Evolutionary conservation across 2,113 vertebrate genomes (phyloP).

Genomic region (Mesocricetus auratus): DNA sequence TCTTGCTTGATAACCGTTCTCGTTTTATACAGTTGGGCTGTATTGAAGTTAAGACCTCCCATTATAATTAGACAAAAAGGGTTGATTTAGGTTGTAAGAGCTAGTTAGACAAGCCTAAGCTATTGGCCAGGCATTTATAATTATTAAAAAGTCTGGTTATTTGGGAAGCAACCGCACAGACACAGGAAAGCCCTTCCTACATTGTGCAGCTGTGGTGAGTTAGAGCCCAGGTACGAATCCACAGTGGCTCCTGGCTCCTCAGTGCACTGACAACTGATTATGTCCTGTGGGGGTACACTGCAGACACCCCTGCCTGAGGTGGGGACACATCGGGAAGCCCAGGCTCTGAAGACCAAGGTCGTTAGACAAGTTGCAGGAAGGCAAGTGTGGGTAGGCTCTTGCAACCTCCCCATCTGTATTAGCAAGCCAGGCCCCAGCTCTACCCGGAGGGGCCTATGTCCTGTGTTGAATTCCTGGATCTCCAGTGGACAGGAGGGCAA

Average conservation of each 20-base stretch:
- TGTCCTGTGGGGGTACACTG: rapidly evolving
- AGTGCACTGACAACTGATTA: rapidly evolving
- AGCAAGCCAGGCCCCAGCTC: not conserved
- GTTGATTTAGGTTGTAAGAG: not conserved
- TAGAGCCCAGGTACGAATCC: not conserved
- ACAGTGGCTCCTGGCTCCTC: not conserved
- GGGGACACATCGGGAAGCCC: rapidly evolving
- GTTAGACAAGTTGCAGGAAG: rapidly evolving
- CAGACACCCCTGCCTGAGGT: rapidly evolving
- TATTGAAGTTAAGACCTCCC: not conserved
- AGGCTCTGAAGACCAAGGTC: not conserved
- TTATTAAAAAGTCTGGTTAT: not conserved
- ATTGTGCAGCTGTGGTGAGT: rapidly evolving
- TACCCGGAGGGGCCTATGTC: rapidly evolving
- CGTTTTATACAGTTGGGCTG: not conserved
- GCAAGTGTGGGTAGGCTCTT: no score
- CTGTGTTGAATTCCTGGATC: not conserved
- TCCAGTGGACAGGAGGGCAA: rapidly evolving
- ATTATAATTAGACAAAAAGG: not conserved
- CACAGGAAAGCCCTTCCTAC: not conserved
- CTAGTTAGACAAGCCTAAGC: not conserved
- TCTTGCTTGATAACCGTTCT: not conserved
- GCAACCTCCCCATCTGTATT: not conserved
- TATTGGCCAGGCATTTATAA: not conserved
- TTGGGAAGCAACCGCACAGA: not conserved